Evolutionary conservation across 2,113 vertebrate genomes (phyloP).

Genomic region (Megaceryle torquata): DNA sequence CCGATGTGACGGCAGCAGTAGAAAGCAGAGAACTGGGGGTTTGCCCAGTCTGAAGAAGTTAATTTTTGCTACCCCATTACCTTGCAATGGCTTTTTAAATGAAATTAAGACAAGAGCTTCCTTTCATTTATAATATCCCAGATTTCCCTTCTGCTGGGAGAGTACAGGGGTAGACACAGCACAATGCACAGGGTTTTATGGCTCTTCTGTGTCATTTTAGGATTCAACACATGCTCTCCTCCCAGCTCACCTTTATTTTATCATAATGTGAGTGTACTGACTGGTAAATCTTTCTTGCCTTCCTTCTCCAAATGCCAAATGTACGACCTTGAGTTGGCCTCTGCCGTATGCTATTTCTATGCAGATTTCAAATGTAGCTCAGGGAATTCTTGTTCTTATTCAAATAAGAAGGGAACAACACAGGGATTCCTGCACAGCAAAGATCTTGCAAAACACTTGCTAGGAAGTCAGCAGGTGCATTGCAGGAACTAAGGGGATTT

Average conservation of each 20-base stretch:
- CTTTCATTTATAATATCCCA: background rate
- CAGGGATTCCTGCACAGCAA: background rate
- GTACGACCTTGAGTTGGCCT: conserved; percentile 36
- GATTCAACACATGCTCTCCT: conserved; percentile 9
- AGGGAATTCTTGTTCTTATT: background rate
- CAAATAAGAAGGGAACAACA: background rate
- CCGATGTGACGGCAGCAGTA: background rate
- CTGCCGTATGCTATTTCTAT: background rate
- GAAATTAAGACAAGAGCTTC: conserved; percentile 16
- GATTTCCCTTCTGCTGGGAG: background rate
- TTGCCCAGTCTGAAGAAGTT: background rate
- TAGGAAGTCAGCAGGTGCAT: background rate
- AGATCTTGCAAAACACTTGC: background rate
- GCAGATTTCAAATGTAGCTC: background rate
- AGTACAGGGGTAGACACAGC: background rate
- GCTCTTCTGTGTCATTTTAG: background rate
- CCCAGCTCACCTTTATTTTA: conserved; percentile 34
- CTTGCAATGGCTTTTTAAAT: background rate
- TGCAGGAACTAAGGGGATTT: background rate
- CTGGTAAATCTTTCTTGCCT: conserved; percentile 21
- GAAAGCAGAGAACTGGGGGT: background rate
- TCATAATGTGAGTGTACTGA: background rate
- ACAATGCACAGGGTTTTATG: conserved; percentile 23
- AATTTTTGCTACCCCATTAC: background rate
- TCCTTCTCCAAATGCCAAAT: conserved; percentile 17